A percentile compares a stretch with the other conserved stretches of the same genome.
Conservation (phyloP, 2,888 invertebrate genomes). For the Pocota personata region DNA sequence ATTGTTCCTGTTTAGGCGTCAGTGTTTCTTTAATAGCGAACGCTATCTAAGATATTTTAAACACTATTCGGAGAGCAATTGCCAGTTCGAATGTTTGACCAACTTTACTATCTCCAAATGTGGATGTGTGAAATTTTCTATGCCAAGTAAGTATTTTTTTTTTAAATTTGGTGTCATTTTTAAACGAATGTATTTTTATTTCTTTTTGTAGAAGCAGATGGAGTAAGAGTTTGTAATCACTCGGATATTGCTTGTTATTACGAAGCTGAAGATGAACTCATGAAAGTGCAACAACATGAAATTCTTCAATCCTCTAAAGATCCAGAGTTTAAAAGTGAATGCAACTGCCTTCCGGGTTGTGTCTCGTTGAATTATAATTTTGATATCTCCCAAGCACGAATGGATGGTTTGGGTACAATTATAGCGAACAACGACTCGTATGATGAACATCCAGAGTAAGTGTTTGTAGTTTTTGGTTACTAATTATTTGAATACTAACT, state of each 20-base stretch:
- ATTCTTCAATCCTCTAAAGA: conserved; percentile 77
- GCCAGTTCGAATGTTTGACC: conserved; percentile 88
- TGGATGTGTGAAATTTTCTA: conserved; percentile 88
- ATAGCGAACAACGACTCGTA: conserved; percentile 78
- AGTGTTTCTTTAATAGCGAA: conserved; percentile 88
- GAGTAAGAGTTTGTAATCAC: conserved; percentile 81
- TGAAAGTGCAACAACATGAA: conserved; percentile 77
- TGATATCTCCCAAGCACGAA: conserved; percentile 80
- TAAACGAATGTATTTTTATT: not conserved
- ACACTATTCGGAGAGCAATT: conserved; percentile 89
- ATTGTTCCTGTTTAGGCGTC: conserved; percentile 82
- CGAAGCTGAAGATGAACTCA: conserved; percentile 78
- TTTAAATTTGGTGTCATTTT: not conserved
- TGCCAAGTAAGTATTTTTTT: conserved; percentile 84
- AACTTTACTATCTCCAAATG: conserved; percentile 87
- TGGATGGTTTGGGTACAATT: conserved; percentile 76
- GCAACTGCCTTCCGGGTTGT: conserved; percentile 81
- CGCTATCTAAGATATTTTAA: conserved; percentile 86
- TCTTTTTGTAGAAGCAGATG: conserved; percentile 77
- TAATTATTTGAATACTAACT: not conserved
- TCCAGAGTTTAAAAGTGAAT: conserved; percentile 76
- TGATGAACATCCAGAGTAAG: conserved; percentile 79
- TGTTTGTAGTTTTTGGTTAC: not conserved
- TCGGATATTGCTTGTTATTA: conserved; percentile 80
- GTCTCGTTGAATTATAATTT: conserved; percentile 81